Percentiles rank a stretch among this genome's conserved stretches.
phyloP scores from a whole-genome alignment of 2,797 vertebrate species.

The Todus mexicanus region DNA sequence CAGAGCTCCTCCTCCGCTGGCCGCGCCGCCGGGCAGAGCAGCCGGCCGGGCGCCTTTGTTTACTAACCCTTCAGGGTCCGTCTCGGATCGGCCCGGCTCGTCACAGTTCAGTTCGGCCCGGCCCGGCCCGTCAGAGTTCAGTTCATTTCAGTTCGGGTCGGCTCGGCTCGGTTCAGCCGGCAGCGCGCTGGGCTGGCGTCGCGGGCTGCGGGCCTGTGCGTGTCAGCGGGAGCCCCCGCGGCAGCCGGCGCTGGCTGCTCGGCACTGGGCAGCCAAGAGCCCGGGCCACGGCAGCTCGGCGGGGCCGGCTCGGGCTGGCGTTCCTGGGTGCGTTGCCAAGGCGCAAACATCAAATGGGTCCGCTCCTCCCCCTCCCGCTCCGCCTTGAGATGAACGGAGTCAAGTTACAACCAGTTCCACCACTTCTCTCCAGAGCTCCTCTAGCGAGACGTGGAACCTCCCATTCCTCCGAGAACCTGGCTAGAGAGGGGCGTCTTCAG shows the following conservation, averaged over 20 bases:
- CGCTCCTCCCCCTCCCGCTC: neutral
- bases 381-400: slow-evolving; percentile 67
- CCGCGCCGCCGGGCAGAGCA: slow-evolving; percentile 31
- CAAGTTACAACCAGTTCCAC: slow-evolving; percentile 80
- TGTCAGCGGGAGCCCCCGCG: neutral
- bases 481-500: neutral
- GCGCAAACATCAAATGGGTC: slow-evolving; percentile 51
- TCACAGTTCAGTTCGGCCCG: no score
- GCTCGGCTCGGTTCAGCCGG: no score
- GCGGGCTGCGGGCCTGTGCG: neutral
- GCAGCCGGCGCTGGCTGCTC: neutral
- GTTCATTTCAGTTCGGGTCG: no score
- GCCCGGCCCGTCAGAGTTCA: no score
- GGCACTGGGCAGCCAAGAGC: neutral
- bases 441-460: neutral
- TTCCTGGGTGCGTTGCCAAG: slow-evolving; percentile 47
- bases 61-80: no score
- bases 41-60: slow-evolving; percentile 72
- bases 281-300: neutral
- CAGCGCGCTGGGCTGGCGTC: neutral
- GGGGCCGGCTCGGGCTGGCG: neutral
- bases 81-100: no score
- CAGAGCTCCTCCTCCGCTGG: slow-evolving; percentile 56
- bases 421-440: slow-evolving; percentile 45
- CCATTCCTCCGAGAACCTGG: neutral